Base-by-base conservation (phyloP, 2,113 vertebrate genomes). In the Psophia crepitans region DNA sequence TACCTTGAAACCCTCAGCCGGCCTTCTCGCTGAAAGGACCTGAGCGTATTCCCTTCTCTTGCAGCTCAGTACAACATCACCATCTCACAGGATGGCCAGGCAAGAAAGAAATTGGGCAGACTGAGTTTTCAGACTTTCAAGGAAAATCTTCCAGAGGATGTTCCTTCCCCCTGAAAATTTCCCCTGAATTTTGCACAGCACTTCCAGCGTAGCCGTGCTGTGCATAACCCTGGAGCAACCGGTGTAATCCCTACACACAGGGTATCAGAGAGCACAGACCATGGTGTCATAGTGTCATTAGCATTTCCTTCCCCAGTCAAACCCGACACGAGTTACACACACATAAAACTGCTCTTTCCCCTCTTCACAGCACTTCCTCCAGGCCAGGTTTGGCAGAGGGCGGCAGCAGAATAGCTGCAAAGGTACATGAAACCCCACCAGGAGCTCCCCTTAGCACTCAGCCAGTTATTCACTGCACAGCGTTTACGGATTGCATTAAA, bases 181-280 rank as follows among this genome's bases (percentile, higher is more conserved):
- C 51, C 17, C 74, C 57, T 58, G 41, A 33, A 70, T 71, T 51
- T 70, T 87, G 22, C 32, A 57, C 86, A 84, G 21, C 61, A 8
- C 14, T 91, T 43, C 54, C 80, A 84, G 58, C 0, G 0, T n/a
- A 41, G 44, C 44, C 63, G 46, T 6, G 10, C 60, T 10, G 2
- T 12, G 17, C 27, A 44, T 21, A 66, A 84, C 66, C 9, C 65
- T 30, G 53, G 37, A 21, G 11, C 53, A 53, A 32, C 75, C n/a
- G n/a, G 43, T n/a, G 35, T 46, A 60, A 89, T 49, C 51, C 41
- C 46, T 56, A 9, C 0, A 0, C n/a, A 41, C 18, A 14, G 43
- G 41, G 43, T 7, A 3, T 11, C 18, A 10, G 41, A 63, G 51
- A 75, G 69, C 37, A 28, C 56, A 57, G 68, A 10, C 22, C 8